These are phyloP conservation scores for Bombus ignitus DNA, from an alignment of 1,140 invertebrate genomes.

Conservation along the genomic window DNA sequence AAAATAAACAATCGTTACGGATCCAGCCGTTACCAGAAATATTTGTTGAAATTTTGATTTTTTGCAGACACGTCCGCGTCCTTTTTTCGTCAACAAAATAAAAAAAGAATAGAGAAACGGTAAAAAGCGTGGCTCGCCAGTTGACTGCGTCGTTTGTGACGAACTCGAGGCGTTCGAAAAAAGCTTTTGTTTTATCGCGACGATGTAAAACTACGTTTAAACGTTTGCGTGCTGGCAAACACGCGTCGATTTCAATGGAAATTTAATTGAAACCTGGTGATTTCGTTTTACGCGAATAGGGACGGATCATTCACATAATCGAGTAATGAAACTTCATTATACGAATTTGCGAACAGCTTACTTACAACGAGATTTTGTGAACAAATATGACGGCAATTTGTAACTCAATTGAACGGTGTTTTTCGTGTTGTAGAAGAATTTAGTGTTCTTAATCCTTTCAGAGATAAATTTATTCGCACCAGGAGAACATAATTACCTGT, in stretches of 20 bases:
- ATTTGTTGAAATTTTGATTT: conserved; percentile 33
- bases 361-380: background rate
- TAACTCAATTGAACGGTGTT: background rate
- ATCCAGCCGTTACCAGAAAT: conserved; percentile 13
- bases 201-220: conserved; percentile 8
- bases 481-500: too few species aligned
- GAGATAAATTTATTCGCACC: too few species aligned
- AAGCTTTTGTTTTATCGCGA: conserved; percentile 1
- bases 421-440: too few species aligned
- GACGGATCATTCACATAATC: background rate
- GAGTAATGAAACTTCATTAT: background rate
- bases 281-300: background rate
- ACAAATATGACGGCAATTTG: background rate
- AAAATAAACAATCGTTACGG: conserved; percentile 31
- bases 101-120: background rate
- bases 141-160: background rate
- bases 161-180: conserved; percentile 11
- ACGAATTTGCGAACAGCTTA: background rate
- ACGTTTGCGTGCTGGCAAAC: background rate
- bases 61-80: background rate
- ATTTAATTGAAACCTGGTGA: conserved; percentile 8
- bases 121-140: background rate
- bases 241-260: background rate
- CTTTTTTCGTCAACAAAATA: background rate
- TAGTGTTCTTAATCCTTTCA: too few species aligned